Base-by-base conservation (phyloP, 2,797 vertebrate genomes). In the Dallia pectoralis region DNA sequence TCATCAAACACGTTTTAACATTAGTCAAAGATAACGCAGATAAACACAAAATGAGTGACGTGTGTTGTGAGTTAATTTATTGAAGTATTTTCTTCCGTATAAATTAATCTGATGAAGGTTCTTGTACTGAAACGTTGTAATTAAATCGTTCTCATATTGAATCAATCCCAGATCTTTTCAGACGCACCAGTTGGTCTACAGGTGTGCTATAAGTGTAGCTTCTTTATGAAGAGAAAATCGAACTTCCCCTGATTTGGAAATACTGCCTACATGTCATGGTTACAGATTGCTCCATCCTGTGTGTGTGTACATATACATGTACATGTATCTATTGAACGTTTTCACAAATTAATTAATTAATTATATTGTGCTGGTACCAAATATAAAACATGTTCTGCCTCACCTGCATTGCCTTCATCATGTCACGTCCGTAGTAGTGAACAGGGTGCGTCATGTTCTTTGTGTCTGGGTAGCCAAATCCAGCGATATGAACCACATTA, bases 381-480 rank as follows among this genome's bases (percentile, higher is more conserved):
- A 30, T 29, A 4, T 62, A 2, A 29, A 30, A 3, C n/a, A 6
- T 62, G 33, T 36, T 25, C 32, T 36, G 9, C 19, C 92, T 88
- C 73, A 95, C 95, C 0, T 88, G 90, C 94, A 95, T 95, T 30
- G 93, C 93, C 70, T 92, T 94, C 79, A 95, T 90, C 0, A 92
- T 95, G 76, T 92, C 91, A 67, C 90, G 88, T 69, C 95, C 94
- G 0, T 95, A 96, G 85, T 96, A 96, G 77, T 96, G 94, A 27
- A 96, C 94, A 25, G 91, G 92, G 66, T 94, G 91, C 71, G 91
- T 92, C 81, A 87, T 91, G 77, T 93, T 88, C 56, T 77, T 77
- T 0, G 82, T 75, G 0, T 89, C 81, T 0, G 95, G 95, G 77
- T 96, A 96, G 68, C 95, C 95, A 0, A 95, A 96, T 72, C 95